Base-by-base conservation (phyloP, 2,888 invertebrate genomes). In the Schrankia costaestrigalis region DNA sequence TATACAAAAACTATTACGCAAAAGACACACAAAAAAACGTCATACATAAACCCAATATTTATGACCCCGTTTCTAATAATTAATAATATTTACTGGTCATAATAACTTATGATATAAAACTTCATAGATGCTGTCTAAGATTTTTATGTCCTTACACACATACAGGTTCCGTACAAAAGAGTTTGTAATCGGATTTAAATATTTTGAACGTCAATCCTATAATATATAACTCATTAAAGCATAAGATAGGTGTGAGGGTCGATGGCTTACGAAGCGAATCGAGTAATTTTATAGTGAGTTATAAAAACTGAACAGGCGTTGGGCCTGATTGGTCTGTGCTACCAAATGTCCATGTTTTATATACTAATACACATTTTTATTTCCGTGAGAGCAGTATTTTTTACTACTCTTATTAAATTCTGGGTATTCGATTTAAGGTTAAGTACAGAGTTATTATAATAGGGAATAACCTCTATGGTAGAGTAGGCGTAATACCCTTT, bases 281-380 rank as follows among this genome's bases (percentile, higher is more conserved):
- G 47, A 58, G 64, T 60, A 54, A 64, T 66, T 74, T 71, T 69
- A 76, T 70, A 56, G 56, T 50, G 37, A 56, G 51, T 62, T 61
- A 72, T 70, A 76, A 77, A 68, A 73, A 68, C 61, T 59, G 56
- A 62, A 62, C 56, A 49, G 43, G 55, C 40, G 43, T 39, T 28
- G 40, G 33, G 26, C 25, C 29, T 35, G 44, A 50, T 42, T 46
- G 35, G 35, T 37, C 36, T 35, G 24, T 42, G 52, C 54, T 54
- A 52, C 54, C 42, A 57, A 51, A 45, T 29, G 39, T 42, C 29
- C 30, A 26, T 26, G 23, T 28, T n/a, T 42, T 38, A 17, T 34
- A 10, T 31, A 31, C 22, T 29, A 15, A 17, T 26, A 11, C 19
- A 28, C 9, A 34, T 36, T 41, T 35, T 29, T 19, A 15, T 41